Evolutionary conservation across 2,797 vertebrate genomes (phyloP).

Genomic region (Rhyacichthys aspro): DNA sequence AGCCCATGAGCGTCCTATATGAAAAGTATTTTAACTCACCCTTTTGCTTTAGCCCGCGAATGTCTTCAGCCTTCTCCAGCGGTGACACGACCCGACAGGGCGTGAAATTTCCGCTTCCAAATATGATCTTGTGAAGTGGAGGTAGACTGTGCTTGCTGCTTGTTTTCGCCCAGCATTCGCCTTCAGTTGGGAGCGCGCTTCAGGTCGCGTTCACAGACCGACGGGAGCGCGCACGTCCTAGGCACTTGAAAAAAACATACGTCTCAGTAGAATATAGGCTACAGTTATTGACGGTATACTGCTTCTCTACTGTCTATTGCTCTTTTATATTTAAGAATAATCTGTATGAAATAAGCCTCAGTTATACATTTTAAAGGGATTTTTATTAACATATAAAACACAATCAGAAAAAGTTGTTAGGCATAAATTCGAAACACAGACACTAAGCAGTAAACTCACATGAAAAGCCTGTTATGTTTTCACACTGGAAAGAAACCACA

Average conservation of each 20-base stretch:
- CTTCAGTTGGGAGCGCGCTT: constrained; percentile 73
- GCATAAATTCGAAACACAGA: too few relatives aligned
- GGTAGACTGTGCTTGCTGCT: constrained; percentile 68
- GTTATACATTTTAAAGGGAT: too few relatives aligned
- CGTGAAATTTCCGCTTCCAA: constrained; percentile 63
- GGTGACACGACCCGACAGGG: constrained; percentile 56
- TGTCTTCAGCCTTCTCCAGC: constrained; percentile 46
- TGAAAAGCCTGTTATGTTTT: too few relatives aligned
- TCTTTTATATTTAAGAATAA: too few relatives aligned
- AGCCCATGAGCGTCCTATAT: constrained; percentile 17
- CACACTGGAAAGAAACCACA: too few relatives aligned
- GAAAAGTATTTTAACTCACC: constrained; percentile 66
- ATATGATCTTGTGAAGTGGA: constrained; percentile 60
- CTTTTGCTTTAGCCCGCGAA: constrained; percentile 51
- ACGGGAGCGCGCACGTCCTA: constrained; percentile 72
- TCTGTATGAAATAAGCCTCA: too few relatives aligned
- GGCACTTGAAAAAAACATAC: constrained; percentile 23
- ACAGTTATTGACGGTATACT: too few relatives aligned
- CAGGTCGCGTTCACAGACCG: constrained; percentile 59
- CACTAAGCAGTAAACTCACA: too few relatives aligned
- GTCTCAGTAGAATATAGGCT: too few relatives aligned
- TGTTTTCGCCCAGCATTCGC: constrained; percentile 77
- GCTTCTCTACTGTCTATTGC: not conserved
- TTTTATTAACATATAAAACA: too few relatives aligned
- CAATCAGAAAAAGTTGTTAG: too few relatives aligned